Percentiles rank a stretch among this genome's conserved stretches.
Conservation (phyloP, 2,888 invertebrate genomes). For the Beris chalybata region DNA sequence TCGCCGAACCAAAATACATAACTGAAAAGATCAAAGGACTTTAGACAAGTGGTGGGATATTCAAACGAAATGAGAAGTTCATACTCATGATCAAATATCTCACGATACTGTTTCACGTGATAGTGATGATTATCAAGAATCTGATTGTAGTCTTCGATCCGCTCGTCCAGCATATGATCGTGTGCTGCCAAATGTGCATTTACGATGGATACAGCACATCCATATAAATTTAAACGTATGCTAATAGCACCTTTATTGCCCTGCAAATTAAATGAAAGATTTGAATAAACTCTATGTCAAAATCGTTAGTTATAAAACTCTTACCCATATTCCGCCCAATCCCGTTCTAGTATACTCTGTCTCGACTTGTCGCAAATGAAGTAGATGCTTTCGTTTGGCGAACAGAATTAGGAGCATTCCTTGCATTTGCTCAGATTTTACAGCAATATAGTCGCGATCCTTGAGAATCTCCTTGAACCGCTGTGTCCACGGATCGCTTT, state of each 20-base stretch:
- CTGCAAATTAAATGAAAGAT: conserved; percentile 57
- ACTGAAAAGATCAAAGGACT: conserved; percentile 55
- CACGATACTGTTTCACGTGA: conserved; percentile 73
- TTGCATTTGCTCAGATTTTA: conserved; percentile 80
- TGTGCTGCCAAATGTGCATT: conserved; percentile 92
- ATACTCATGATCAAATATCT: conserved; percentile 91
- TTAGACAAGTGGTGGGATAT: neutral
- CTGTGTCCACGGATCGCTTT: conserved; percentile 84
- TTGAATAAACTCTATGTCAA: conserved; percentile 1
- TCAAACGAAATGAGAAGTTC: conserved; percentile 45
- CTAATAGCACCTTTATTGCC: conserved; percentile 96
- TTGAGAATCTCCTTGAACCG: conserved; percentile 71
- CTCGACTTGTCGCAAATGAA: conserved; percentile 82
- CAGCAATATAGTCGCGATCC: conserved; percentile 71
- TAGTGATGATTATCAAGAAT: conserved; percentile 84
- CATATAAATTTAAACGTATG: conserved; percentile 82
- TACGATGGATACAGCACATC: conserved; percentile 84
- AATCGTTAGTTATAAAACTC: conserved; percentile 49
- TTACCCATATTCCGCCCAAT: conserved; percentile 89
- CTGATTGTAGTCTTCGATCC: conserved; percentile 84
- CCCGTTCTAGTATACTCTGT: conserved; percentile 88
- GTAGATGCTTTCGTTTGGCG: conserved; percentile 74
- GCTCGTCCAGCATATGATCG: conserved; percentile 78
- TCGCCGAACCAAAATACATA: conserved; percentile 93
- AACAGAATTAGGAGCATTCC: conserved; percentile 81